Conservation (phyloP, 2,888 invertebrate genomes). For the Dascillus cervinus region DNA sequence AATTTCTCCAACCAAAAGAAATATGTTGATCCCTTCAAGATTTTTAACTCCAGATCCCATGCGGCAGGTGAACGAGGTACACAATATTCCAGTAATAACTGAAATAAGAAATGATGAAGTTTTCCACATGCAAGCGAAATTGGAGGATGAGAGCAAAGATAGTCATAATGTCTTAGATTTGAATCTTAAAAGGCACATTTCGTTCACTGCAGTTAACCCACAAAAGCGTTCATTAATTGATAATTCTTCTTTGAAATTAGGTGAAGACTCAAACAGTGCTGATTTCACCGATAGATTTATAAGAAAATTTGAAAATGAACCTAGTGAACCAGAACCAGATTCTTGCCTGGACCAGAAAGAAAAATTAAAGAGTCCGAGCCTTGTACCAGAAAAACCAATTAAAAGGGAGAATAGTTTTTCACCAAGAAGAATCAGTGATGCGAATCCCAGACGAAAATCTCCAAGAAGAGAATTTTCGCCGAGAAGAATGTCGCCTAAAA, state of each 20-base stretch:
- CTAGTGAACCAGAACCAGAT: conserved; percentile 4
- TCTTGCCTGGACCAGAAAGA: neutral
- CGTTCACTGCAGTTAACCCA: conserved; percentile 25
- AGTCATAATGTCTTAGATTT: neutral
- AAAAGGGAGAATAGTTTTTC: conserved; percentile 6
- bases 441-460: conserved; percentile 5
- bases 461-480: conserved; percentile 3
- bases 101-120: neutral
- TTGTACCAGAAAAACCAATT: too few species aligned
- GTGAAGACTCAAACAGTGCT: conserved; percentile 27
- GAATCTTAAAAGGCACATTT: conserved; percentile 18
- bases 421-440: conserved; percentile 4
- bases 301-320: conserved; percentile 20
- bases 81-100: neutral
- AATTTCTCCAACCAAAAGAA: conserved; percentile 15
- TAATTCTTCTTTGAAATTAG: conserved; percentile 26
- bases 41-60: conserved; percentile 16
- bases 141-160: neutral
- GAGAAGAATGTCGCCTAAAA: conserved; percentile 5
- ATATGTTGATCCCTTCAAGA: conserved; percentile 19
- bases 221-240: conserved; percentile 26
- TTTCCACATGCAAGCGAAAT: conserved; percentile 1
- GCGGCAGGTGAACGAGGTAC: conserved; percentile 9
- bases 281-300: conserved; percentile 19
- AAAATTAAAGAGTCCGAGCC: neutral